Base-by-base conservation (phyloP, 1,140 invertebrate genomes). In the Drepana arcuata region DNA sequence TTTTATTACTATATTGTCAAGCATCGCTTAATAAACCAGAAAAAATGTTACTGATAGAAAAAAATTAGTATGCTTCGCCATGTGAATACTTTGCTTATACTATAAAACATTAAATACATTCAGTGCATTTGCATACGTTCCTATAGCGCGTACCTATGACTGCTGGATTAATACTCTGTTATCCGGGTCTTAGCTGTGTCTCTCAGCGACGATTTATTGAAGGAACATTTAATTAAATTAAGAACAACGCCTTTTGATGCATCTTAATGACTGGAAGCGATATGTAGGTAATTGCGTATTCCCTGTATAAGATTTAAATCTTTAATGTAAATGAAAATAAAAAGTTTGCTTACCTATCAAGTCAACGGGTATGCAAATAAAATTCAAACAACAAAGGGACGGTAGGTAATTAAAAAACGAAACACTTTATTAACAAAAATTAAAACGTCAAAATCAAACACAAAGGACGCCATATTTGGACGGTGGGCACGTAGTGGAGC, bases 381-480 rank as follows among this genome's bases (percentile, higher is more conserved):
- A 60, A 48, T 25, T 32, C 23, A 49, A 32, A 36, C 27, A 39
- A 41, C 26, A 36, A 48, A 60, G 24, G 33, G 36, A 41, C 43
- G 35, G 43, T 60, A 70, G 35, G 43, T 60, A 70, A 63, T 68
- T 70, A 71, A 68, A 56, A 52, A 58, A 40, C 47, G 40, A 42
- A 65, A 51, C 57, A 60, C 62, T 70, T 66, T 52, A 67, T 77
- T 68, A 70, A 66, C 59, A 68, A 72, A 80, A 80, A 82, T 82
- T 79, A 79, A 82, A 80, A 79, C 75, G 56, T 78, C 78, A 82
- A 78, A 81, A 69, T 73, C 64, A 73, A 79, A 77, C 68, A 75
- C 67, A 78, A 80, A 74, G 74, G 78, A 75, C 73, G 78, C 78
- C 78, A 82, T 82, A 77, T 82, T 82, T 80, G 78, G 75, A 75